Evolutionary conservation across 2,888 invertebrate genomes (phyloP), one percentile per base, ranked within the genome.

Genomic region (Junonia oenone): DNA sequence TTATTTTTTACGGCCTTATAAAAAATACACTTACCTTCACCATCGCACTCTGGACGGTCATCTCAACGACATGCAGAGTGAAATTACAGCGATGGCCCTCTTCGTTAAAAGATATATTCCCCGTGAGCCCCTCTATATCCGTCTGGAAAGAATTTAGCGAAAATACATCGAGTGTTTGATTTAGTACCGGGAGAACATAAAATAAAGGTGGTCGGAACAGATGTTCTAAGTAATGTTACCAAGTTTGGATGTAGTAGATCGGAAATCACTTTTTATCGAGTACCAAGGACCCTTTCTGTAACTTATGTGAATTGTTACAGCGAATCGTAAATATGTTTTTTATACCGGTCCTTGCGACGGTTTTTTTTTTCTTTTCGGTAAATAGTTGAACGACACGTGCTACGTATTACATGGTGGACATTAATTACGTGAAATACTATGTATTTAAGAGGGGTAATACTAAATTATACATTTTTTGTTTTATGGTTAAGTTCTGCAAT

Each of bases 11-110:
- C 3, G 13, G 6, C 26, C 14, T 37, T 48, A 48, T 48, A 48
- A 22, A 35, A 49, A 22, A 51, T 37, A 35, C 11, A 54, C 78
- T 77, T 76, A 94, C 94, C 92, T 97, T 97, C 14, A 97, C 94
- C 95, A 97, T 95, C 26, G 96, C 96, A 73, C 97, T 97, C 73
- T 97, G 96, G 55, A 97, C 95, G 3, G 98, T 97, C 96, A 98
- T 97, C 84, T 98, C 96, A 49, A 98, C 95, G 58, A 97, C 95
- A 76, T 97, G 96, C 63, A 98, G 89, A 0, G 96, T 95, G 78
- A 97, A 98, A 89, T 97, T 97, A 75, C 95, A 94, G 51, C 98
- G 91, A 69, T 96, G 93, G 11, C 98, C 97, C 72, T 96, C 96
- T 68, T 97, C 97, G 76, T 95, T 96, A 84, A 98, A 98, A 50